Base-by-base conservation (phyloP, 1,140 invertebrate species). In the Macrostomum lignano region DNA sequence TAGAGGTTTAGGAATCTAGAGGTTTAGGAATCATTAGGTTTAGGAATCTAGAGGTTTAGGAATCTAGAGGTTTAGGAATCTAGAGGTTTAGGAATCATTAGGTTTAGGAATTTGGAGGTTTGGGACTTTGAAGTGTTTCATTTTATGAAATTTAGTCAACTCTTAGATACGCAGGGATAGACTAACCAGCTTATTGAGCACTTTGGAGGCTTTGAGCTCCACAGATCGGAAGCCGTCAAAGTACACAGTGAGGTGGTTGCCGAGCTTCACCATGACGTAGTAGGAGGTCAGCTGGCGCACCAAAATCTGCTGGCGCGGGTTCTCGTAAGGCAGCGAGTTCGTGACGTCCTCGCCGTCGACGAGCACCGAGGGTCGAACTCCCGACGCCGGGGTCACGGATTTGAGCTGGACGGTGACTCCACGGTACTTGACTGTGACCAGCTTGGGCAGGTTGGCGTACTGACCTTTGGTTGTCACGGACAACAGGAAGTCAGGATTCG, bases 121-220 rank as follows among this genome's bases (percentile, higher is more conserved):
- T n/a, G n/a, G n/a, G n/a, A n/a, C n/a, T n/a, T n/a, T n/a, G n/a
- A n/a, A n/a, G n/a, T n/a, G n/a, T n/a, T n/a, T n/a, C n/a, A n/a
- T n/a, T n/a, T n/a, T n/a, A n/a, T n/a, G n/a, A n/a, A n/a, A n/a
- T n/a, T n/a, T n/a, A n/a, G n/a, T n/a, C n/a, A n/a, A n/a, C n/a
- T n/a, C n/a, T n/a, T n/a, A n/a, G n/a, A n/a, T n/a, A n/a, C n/a
- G n/a, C n/a, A n/a, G n/a, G n/a, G n/a, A n/a, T n/a, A n/a, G n/a
- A n/a, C n/a, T n/a, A n/a, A n/a, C n/a, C n/a, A n/a, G n/a, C n/a
- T n/a, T n/a, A n/a, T n/a, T n/a, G n/a, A n/a, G n/a, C n/a, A n/a
- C n/a, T n/a, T n/a, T n/a, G n/a, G n/a, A n/a, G n/a, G n/a, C 26
- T 28, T 28, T 28, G 26, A 28, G 14, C 14, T 28, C 14, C 3